Evolutionary conservation across 1,140 invertebrate species (phyloP).

Genomic region (Pachyrhynchus sulphureomaculatus): DNA sequence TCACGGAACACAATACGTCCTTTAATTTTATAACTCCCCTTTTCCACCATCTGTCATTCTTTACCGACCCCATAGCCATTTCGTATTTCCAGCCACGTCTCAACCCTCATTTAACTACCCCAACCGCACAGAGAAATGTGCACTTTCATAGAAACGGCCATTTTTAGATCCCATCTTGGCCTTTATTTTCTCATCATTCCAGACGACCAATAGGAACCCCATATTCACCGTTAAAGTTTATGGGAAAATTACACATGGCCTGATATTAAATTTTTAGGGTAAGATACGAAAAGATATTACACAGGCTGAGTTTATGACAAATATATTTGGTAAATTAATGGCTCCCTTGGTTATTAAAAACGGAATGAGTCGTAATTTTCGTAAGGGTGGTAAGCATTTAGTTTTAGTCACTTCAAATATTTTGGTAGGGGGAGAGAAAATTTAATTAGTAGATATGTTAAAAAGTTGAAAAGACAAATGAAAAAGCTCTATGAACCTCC

Average conservation of each 20-base stretch:
- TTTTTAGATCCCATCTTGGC: slow-evolving; percentile 14
- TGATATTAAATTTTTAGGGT: slow-evolving; percentile 23
- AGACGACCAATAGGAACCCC: background rate
- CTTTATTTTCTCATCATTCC: slow-evolving; percentile 6
- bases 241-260: slow-evolving; percentile 21
- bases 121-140: slow-evolving; percentile 21
- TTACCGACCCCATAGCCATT: slow-evolving; percentile 10
- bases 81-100: background rate
- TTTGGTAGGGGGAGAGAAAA: too few relatives aligned
- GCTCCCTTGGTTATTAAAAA: slow-evolving; percentile 8
- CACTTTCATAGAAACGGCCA: slow-evolving; percentile 19
- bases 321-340: slow-evolving; percentile 20
- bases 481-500: too few relatives aligned
- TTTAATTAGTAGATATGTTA: too few relatives aligned
- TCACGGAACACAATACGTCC: too few relatives aligned
- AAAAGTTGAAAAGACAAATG: too few relatives aligned
- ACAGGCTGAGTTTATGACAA: slow-evolving; percentile 11
- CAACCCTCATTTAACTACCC: slow-evolving; percentile 20
- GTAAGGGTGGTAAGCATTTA: too few relatives aligned
- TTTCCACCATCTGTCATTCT: too few relatives aligned
- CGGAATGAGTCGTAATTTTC: slow-evolving; percentile 4
- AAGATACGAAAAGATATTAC: slow-evolving; percentile 18
- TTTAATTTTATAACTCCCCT: too few relatives aligned
- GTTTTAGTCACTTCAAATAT: too few relatives aligned
- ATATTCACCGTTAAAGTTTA: slow-evolving; percentile 3